Evolutionary conservation across 2,888 invertebrate species (phyloP).

Genomic region (Tenthredo mesomela): DNA sequence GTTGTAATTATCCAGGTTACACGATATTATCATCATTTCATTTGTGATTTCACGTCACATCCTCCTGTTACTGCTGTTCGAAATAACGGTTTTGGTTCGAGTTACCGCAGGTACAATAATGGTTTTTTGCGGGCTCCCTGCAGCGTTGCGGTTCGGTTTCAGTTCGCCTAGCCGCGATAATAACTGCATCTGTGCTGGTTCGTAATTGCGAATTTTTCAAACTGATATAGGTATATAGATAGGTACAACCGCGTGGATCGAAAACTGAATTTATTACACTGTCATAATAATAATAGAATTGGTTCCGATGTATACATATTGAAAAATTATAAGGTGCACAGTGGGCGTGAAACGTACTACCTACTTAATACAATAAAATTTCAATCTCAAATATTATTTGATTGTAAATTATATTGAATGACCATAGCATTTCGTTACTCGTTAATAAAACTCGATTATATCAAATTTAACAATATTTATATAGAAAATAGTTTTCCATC

Average conservation of each 20-base stretch:
- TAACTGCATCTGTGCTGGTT: not conserved
- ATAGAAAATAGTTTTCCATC: not conserved
- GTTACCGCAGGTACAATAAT: conserved; percentile 4
- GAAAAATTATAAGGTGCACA: not conserved
- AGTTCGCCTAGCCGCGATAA: not conserved
- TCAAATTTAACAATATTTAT: not conserved
- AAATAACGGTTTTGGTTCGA: conserved; percentile 9
- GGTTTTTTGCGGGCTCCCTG: not conserved
- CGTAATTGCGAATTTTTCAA: not conserved
- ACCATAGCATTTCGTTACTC: not conserved
- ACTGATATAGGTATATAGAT: too few relatives aligned
- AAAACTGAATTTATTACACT: not conserved
- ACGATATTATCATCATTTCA: not conserved
- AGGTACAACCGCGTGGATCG: too few relatives aligned
- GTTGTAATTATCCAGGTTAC: not conserved
- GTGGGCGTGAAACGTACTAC: not conserved
- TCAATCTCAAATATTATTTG: not conserved
- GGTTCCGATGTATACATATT: not conserved
- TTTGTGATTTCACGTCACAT: not conserved
- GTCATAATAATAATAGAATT: not conserved
- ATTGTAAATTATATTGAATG: not conserved
- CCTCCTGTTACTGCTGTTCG: not conserved
- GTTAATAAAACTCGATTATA: not conserved
- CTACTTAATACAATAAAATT: not conserved
- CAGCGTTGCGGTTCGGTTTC: conserved; percentile 6